These are phyloP conservation scores for Agrochola macilenta DNA, from an alignment of 2,888 invertebrate genomes.

Conservation along the genomic window DNA sequence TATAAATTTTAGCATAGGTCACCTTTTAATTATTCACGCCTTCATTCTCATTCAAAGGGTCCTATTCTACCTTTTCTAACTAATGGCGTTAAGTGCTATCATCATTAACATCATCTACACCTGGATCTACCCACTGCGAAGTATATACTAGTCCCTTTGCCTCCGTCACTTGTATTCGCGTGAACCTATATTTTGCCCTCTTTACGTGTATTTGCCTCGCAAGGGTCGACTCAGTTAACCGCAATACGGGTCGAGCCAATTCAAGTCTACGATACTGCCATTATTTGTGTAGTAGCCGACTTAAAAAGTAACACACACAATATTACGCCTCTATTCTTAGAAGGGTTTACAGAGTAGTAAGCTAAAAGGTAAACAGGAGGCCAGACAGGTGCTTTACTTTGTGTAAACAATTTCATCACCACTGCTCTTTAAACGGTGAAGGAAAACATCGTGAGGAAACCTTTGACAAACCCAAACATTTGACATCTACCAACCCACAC, in stretches of 20 bases:
- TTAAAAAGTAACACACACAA: conserved; percentile 30
- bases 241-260: conserved; percentile 51
- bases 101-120: conserved; percentile 50
- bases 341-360: background rate
- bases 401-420: too few species aligned
- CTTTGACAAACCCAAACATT: too few species aligned
- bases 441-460: too few species aligned
- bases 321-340: background rate
- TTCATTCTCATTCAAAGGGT: conserved; percentile 32
- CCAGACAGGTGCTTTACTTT: too few species aligned
- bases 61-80: conserved; percentile 42
- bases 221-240: conserved; percentile 50
- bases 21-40: conserved; percentile 34
- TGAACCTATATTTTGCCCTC: conserved; percentile 36
- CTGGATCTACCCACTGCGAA: conserved; percentile 36
- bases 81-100: conserved; percentile 50
- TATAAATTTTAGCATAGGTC: conserved; percentile 5
- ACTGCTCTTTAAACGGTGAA: too few species aligned
- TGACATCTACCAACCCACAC: too few species aligned
- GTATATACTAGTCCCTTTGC: conserved; percentile 26
- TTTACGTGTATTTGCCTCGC: conserved; percentile 39
- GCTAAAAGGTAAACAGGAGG: too few species aligned
- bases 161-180: conserved; percentile 20
- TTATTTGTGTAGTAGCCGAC: conserved; percentile 39
- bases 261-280: conserved; percentile 30